Percentiles rank a stretch among this genome's conserved stretches.
phyloP scores from a whole-genome alignment of 2,113 vertebrate species.

The Fulmarus glacialis region DNA sequence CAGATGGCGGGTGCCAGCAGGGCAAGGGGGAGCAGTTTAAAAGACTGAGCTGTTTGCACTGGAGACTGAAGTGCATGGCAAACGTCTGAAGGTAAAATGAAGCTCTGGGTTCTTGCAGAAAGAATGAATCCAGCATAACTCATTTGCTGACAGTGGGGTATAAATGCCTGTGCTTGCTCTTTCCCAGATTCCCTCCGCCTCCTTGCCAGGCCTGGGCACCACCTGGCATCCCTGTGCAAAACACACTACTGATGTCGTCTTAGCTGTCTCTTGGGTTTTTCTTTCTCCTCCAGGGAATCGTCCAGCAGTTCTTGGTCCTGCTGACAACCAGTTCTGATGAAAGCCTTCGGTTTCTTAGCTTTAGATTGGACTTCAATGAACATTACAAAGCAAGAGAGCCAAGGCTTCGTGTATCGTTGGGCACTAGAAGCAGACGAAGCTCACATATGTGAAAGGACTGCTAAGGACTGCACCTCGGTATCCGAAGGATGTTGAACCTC shows the following conservation, averaged over 20 bases:
- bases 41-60: background rate
- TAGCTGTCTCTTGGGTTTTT: background rate
- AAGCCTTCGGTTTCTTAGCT: constrained; percentile 94
- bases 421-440: constrained; percentile 82
- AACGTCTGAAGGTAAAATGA: background rate
- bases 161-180: background rate
- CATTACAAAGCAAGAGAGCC: constrained; percentile 93
- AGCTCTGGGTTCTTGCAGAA: background rate
- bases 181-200: background rate
- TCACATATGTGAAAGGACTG: constrained; percentile 80
- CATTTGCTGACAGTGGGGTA: background rate
- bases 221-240: background rate
- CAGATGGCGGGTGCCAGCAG: background rate
- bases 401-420: constrained; percentile 86
- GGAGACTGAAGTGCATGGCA: background rate
- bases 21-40: rapidly evolving
- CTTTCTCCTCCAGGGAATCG: constrained; percentile 81
- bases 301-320: constrained; percentile 94
- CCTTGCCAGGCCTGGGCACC: background rate
- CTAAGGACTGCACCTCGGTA: background rate
- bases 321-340: constrained; percentile 90
- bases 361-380: constrained; percentile 95
- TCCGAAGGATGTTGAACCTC: background rate
- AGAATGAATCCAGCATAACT: background rate
- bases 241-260: background rate